Percentiles rank a stretch among this genome's conserved stretches.
Conservation (phyloP, 2,888 invertebrate species). For the Trilocha varians region DNA sequence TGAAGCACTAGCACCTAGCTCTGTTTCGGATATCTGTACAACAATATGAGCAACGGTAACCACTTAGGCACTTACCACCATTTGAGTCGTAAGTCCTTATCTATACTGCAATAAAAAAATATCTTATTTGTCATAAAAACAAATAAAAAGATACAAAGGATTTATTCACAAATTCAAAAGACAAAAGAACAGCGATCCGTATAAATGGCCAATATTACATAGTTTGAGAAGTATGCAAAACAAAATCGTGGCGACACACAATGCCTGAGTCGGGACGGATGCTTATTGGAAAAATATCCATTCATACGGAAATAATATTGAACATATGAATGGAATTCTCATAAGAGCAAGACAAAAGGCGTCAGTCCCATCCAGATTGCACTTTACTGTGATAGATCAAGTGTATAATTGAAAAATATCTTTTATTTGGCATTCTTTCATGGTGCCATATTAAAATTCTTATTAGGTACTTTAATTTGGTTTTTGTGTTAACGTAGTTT, state of each 20-base stretch:
- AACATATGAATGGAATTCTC: slow-evolving; percentile 52
- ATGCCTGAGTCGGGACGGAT: slow-evolving; percentile 32
- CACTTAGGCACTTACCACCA: too few species aligned
- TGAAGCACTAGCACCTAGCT: too few species aligned
- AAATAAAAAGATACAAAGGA: neutral
- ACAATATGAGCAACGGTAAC: too few species aligned
- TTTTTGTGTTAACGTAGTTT: too few species aligned
- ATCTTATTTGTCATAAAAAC: neutral
- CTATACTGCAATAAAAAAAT: too few species aligned
- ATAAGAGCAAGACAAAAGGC: slow-evolving; percentile 36
- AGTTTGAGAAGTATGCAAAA: slow-evolving; percentile 24
- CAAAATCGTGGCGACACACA: slow-evolving; percentile 30
- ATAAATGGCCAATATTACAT: slow-evolving; percentile 18
- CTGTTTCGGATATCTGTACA: too few species aligned
- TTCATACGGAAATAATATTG: slow-evolving; percentile 53
- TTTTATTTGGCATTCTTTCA: slow-evolving; percentile 9
- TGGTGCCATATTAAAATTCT: slow-evolving; percentile 14
- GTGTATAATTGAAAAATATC: slow-evolving; percentile 38
- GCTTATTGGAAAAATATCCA: slow-evolving; percentile 62
- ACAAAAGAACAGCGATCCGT: slow-evolving; percentile 12
- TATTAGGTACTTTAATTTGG: slow-evolving; percentile 16
- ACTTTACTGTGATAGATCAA: slow-evolving; percentile 26
- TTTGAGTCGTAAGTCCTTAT: too few species aligned
- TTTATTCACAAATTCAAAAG: neutral
- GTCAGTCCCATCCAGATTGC: slow-evolving; percentile 26